Evolutionary conservation across 2,113 vertebrate genomes (phyloP).

Genomic region (Acrocephalus kingi): DNA sequence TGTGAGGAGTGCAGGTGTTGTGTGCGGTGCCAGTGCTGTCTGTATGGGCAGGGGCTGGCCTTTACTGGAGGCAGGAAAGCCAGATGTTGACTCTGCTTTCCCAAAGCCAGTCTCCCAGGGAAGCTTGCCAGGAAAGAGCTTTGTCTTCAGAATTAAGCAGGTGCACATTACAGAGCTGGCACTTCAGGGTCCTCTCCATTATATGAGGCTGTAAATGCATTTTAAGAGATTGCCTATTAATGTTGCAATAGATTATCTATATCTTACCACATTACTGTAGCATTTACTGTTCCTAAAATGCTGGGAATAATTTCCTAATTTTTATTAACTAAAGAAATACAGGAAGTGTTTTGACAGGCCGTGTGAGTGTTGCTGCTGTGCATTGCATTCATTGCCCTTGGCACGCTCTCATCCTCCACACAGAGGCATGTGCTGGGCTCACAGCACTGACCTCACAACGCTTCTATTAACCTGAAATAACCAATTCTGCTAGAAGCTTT

Average conservation of each 20-base stretch:
- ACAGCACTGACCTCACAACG: background rate
- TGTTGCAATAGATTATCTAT: conserved; percentile 38
- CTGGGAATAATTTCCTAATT: background rate
- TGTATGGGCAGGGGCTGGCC: background rate
- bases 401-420: background rate
- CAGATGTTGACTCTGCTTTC: background rate
- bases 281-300: conserved; percentile 48
- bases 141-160: background rate
- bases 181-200: background rate
- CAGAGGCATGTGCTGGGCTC: background rate
- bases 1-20: too few relatives aligned
- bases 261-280: conserved; percentile 28
- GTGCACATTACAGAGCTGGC: background rate
- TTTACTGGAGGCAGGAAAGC: background rate
- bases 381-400: background rate
- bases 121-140: background rate
- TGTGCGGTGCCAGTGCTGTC: fast-evolving
- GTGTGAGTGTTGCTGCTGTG: background rate
- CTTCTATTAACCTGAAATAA: background rate
- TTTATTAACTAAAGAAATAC: background rate
- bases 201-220: background rate
- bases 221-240: conserved; percentile 22
- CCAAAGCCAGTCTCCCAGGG: background rate
- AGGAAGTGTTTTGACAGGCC: background rate
- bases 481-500: background rate